Conservation (phyloP, 2,113 vertebrate species). For the Argyrosomus japonicus region DNA sequence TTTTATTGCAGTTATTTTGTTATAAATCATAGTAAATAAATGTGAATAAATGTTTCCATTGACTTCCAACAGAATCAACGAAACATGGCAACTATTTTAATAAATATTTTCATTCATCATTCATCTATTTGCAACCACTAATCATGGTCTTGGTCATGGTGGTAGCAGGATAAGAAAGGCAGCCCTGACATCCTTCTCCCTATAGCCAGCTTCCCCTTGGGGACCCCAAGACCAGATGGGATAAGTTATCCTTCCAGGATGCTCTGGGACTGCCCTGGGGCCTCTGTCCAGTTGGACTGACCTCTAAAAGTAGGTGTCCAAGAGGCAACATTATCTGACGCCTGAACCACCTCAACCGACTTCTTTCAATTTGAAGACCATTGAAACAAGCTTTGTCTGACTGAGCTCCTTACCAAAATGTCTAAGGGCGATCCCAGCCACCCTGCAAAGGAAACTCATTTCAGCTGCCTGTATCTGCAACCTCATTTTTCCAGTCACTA, state of each 20-base stretch:
- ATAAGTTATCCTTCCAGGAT: slow-evolving; percentile 19
- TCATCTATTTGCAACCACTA: neutral
- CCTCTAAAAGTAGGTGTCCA: neutral
- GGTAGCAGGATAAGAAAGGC: neutral
- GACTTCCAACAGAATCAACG: too few species aligned
- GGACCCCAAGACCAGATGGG: slow-evolving; percentile 26
- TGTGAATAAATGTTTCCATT: too few species aligned
- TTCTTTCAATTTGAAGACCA: neutral
- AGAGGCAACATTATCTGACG: neutral
- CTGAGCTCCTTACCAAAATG: neutral
- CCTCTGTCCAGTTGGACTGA: neutral
- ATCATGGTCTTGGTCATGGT: neutral
- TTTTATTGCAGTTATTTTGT: neutral
- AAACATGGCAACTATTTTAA: too few species aligned
- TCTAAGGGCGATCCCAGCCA: neutral
- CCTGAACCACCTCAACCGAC: neutral
- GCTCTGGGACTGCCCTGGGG: slow-evolving; percentile 4
- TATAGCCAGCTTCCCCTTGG: neutral
- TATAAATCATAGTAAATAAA: neutral
- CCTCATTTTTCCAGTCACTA: neutral
- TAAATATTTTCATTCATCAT: neutral
- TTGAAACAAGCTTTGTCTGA: neutral
- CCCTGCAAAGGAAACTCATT: neutral
- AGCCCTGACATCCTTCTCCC: neutral
- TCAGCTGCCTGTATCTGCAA: neutral